Evolutionary conservation across 2,888 invertebrate species (phyloP).

Genomic region (Cataglyphis livida): DNA sequence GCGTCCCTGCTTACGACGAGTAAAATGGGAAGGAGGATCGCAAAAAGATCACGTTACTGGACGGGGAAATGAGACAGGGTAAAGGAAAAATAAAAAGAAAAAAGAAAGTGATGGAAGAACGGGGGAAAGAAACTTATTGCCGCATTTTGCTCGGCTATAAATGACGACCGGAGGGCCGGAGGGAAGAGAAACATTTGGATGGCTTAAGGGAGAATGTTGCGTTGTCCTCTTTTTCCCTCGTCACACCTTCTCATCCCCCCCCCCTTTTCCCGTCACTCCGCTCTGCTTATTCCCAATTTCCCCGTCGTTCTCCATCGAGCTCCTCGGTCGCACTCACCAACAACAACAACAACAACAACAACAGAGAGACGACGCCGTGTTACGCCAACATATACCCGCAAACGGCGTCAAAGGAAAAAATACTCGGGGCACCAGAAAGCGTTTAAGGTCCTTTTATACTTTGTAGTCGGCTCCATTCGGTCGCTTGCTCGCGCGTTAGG

Average conservation of each 20-base stretch:
- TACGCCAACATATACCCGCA: conserved; percentile 53
- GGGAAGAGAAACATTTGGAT: conserved; percentile 72
- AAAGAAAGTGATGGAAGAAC: conserved; percentile 12
- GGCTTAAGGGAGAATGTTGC: conserved; percentile 50
- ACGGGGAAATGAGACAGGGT: conserved; percentile 32
- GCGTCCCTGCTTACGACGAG: conserved; percentile 13
- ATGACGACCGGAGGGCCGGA: conserved; percentile 62
- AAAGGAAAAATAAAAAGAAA: conserved; percentile 3
- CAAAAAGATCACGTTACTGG: conserved; percentile 58
- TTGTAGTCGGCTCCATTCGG: conserved; percentile 61
- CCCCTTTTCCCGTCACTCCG: conserved; percentile 18
- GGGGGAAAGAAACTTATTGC: conserved; percentile 71
- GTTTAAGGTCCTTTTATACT: conserved; percentile 77
- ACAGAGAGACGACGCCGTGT: conserved; percentile 30
- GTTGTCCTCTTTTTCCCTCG: conserved; percentile 41
- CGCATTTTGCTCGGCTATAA: conserved; percentile 72
- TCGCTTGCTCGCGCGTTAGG: conserved; percentile 69
- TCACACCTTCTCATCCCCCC: conserved; percentile 29
- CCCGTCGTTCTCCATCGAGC: conserved; percentile 36
- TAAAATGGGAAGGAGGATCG: conserved; percentile 41
- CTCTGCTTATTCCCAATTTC: conserved; percentile 48
- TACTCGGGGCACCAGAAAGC: conserved; percentile 74
- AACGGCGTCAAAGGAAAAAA: conserved; percentile 75
- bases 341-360: conserved; percentile 44
- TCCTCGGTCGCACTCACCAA: conserved; percentile 61